phyloP scores from a whole-genome alignment of 2,113 vertebrate genomes.

The Corythoichthys intestinalis region DNA sequence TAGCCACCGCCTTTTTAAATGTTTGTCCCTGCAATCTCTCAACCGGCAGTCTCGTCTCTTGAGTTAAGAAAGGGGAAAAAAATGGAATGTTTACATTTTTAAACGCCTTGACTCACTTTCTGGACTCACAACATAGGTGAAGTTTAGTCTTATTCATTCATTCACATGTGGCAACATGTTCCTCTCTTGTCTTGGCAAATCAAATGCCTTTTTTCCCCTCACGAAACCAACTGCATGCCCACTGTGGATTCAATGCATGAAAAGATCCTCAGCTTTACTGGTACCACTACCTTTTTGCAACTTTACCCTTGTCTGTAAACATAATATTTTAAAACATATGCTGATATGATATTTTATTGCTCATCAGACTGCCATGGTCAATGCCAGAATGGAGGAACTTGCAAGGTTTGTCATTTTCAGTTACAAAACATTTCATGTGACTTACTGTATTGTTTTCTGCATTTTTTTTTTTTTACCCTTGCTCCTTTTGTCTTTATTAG shows the following conservation, averaged over 20 bases:
- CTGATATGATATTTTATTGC: neutral
- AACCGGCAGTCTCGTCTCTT: conserved; percentile 10
- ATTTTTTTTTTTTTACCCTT: neutral
- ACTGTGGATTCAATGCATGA: conserved; percentile 26
- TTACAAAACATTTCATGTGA: neutral
- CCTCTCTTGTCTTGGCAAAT: conserved; percentile 22
- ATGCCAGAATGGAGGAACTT: conserved; percentile 88
- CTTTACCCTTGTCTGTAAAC: conserved; percentile 35
- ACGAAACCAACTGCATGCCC: conserved; percentile 15
- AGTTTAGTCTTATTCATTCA: conserved; percentile 29
- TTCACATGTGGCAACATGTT: conserved; percentile 41
- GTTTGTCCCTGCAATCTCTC: conserved; percentile 6
- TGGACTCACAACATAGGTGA: conserved; percentile 23
- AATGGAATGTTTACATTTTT: conserved; percentile 12
- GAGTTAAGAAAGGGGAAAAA: neutral
- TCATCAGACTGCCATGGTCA: conserved; percentile 84
- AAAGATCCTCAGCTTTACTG: conserved; percentile 23
- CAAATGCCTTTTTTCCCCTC: conserved; percentile 18
- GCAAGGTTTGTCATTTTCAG: conserved; percentile 76
- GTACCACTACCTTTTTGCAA: conserved; percentile 27
- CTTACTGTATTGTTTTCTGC: neutral
- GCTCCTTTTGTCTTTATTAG: conserved; percentile 12
- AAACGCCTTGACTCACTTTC: conserved; percentile 27
- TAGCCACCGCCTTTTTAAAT: conserved; percentile 14
- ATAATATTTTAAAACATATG: neutral